These are phyloP conservation scores for Ips nitidus DNA, from an alignment of 1,140 invertebrate genomes.

Conservation along the genomic window DNA sequence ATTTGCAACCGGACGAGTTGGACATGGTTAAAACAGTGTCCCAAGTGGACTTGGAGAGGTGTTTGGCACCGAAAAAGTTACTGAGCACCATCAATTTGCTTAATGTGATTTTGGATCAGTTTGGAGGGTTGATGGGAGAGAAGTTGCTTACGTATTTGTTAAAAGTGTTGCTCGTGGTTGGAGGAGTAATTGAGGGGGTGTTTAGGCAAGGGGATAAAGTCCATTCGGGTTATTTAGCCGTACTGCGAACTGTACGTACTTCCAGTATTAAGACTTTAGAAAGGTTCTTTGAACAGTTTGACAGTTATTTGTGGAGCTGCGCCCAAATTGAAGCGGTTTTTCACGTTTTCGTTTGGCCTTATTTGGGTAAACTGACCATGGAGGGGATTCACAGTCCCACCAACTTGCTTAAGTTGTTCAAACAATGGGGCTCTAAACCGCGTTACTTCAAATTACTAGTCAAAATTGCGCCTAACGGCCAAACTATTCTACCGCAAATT, in stretches of 20 bases:
- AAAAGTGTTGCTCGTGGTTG: constrained; percentile 71
- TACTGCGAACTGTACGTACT: constrained; percentile 69
- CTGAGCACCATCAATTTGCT: constrained; percentile 77
- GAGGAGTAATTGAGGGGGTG: constrained; percentile 63
- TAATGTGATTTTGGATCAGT: constrained; percentile 79
- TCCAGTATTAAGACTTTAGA: constrained; percentile 61
- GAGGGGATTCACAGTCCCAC: constrained; percentile 86
- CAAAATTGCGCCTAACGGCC: constrained; percentile 57
- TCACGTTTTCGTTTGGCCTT: constrained; percentile 78
- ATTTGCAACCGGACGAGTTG: constrained; percentile 58
- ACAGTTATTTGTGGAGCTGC: constrained; percentile 70
- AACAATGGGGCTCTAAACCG: constrained; percentile 74
- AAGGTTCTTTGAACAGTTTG: constrained; percentile 79
- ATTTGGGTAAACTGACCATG: constrained; percentile 70
- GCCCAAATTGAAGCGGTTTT: constrained; percentile 76
- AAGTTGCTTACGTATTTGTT: constrained; percentile 69
- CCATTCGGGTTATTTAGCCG: constrained; percentile 62
- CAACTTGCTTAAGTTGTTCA: constrained; percentile 75
- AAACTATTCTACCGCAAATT: constrained; percentile 61
- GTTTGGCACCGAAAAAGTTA: constrained; percentile 71
- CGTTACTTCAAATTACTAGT: constrained; percentile 73
- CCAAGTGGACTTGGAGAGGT: constrained; percentile 61
- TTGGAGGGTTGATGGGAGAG: constrained; percentile 73
- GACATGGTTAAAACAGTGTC: constrained; percentile 55
- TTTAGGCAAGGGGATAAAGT: constrained; percentile 56